These are phyloP conservation scores for Emydura subglobosa DNA, from an alignment of 2,113 vertebrate species.

Conservation along the genomic window DNA sequence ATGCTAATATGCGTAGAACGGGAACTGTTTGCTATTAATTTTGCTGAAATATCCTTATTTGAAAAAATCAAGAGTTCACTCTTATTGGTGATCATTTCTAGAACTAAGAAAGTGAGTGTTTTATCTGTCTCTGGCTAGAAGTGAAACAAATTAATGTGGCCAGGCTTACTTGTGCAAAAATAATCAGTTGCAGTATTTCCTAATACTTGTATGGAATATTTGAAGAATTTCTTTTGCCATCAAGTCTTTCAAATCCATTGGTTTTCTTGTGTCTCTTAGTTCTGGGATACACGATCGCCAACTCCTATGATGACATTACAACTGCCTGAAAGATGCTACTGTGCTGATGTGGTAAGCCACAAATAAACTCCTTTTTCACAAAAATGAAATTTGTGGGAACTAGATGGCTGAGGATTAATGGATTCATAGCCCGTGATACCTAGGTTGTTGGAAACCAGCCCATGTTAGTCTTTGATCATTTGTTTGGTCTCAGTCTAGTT, in stretches of 20 bases:
- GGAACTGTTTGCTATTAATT: neutral
- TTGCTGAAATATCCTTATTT: neutral
- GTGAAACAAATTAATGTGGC: neutral
- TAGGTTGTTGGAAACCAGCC: neutral
- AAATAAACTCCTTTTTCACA: rapidly evolving
- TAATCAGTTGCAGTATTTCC: neutral
- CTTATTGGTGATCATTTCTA: neutral
- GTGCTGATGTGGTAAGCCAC: conserved; percentile 95
- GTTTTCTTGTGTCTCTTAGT: conserved; percentile 78
- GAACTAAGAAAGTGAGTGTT: neutral
- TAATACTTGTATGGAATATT: neutral
- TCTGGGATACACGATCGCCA: conserved; percentile 98
- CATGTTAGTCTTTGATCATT: neutral
- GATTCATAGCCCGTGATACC: neutral
- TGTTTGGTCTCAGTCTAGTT: neutral
- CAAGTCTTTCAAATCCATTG: neutral
- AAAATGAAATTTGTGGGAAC: neutral
- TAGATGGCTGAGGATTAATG: rapidly evolving
- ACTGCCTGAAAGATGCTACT: conserved; percentile 96
- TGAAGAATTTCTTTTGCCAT: neutral
- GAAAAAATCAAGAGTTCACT: neutral
- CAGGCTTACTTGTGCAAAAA: neutral
- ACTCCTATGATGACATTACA: conserved; percentile 97
- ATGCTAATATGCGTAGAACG: rapidly evolving
- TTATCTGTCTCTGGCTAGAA: neutral